Base-by-base conservation (phyloP, 2,113 vertebrate genomes). In the Shinisaurus crocodilurus region DNA sequence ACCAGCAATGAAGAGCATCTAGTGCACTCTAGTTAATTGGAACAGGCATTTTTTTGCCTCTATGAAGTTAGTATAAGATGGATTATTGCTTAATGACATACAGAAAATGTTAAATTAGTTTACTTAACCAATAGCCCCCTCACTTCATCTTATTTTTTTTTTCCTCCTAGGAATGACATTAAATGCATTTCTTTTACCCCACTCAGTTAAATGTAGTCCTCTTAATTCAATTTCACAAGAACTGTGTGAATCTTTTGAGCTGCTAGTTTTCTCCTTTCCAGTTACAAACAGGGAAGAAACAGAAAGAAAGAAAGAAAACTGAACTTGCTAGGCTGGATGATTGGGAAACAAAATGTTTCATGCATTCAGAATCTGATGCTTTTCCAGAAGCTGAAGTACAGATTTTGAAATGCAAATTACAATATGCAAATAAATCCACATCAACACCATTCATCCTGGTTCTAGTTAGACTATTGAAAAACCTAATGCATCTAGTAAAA, bases 41-140 rank as follows among this genome's bases (percentile, higher is more conserved):
- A 96, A 72, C 90, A 89, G 3, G 25, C 87, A 89, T 94, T 95
- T 77, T 79, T 88, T 45, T 95, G 88, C 91, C 94, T 94, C 72
- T 83, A 80, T 91, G 89, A 93, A 94, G 57, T 82, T 82, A 90
- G 79, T 86, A 89, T 69, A 88, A 93, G 94, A 95, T 90, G 87
- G 90, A 81, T 96, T 85, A 63, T 90, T 96, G 93, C 96, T 95
- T 95, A 96, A 96, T 93, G 89, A 91, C 72, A 91, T 40, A 34
- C 76, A 95, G 93, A 96, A 97, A 96, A 95, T 88, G 34, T 89
- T 96, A 96, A 96, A 97, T 96, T 97, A 96, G 93, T 96, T 97
- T 96, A 96, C 95, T 97, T 96, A 96, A 93, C 91, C 92, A 96
- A 95, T 91, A 95, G 85, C 91, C 95, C 90, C 96, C 96, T 95